These are phyloP conservation scores for Drosophila pachea DNA, from an alignment of 1,140 invertebrate genomes.

Conservation along the genomic window DNA sequence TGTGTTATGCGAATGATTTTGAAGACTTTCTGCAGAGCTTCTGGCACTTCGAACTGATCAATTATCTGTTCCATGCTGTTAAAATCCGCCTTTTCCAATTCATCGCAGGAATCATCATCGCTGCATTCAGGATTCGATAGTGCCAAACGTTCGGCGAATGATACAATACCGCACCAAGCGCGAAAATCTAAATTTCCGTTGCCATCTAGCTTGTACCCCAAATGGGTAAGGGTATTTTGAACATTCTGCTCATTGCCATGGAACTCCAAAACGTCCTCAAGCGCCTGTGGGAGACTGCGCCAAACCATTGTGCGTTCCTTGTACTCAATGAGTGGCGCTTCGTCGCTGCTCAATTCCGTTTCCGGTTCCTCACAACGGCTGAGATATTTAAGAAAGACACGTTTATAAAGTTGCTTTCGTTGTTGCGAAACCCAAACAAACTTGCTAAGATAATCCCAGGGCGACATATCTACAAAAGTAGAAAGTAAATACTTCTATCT, in stretches of 20 bases:
- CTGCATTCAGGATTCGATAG: slow-evolving; percentile 50
- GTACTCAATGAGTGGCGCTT: slow-evolving; percentile 51
- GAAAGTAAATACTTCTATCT: neutral
- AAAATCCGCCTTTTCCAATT: slow-evolving; percentile 75
- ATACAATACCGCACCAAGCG: slow-evolving; percentile 82
- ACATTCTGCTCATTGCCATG: slow-evolving; percentile 72
- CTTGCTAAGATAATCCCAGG: slow-evolving; percentile 81
- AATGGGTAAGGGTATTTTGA: slow-evolving; percentile 41
- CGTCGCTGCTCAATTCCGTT: slow-evolving; percentile 49
- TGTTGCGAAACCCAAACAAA: slow-evolving; percentile 81
- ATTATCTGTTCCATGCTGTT: slow-evolving; percentile 71
- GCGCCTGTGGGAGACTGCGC: slow-evolving; percentile 58
- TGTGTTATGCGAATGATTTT: slow-evolving; percentile 65
- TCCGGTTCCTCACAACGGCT: slow-evolving; percentile 61
- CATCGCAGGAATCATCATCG: slow-evolving; percentile 74
- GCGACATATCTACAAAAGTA: slow-evolving; percentile 79
- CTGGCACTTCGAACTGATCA: slow-evolving; percentile 49
- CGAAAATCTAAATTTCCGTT: slow-evolving; percentile 79
- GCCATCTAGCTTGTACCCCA: slow-evolving; percentile 48
- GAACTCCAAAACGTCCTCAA: slow-evolving; percentile 75
- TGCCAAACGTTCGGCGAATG: slow-evolving; percentile 80
- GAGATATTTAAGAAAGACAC: slow-evolving; percentile 69
- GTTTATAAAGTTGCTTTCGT: slow-evolving; percentile 81
- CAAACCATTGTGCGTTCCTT: slow-evolving; percentile 64
- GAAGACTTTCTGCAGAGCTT: slow-evolving; percentile 58